phyloP scores from a whole-genome alignment of 1,140 invertebrate species.

The Trypoxylus dichotomus region DNA sequence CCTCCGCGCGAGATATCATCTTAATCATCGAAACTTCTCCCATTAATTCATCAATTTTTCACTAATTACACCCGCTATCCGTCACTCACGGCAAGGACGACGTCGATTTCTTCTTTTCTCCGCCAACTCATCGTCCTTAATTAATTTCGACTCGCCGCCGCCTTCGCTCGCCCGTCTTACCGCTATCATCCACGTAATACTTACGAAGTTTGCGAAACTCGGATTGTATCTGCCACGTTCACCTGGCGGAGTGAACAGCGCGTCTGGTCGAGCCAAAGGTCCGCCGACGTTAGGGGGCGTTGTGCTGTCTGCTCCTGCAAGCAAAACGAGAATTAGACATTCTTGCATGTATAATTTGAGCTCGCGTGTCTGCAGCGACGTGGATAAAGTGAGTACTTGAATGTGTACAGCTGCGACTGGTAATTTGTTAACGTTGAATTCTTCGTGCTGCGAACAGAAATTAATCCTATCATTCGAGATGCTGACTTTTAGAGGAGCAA shows the following conservation, averaged over 20 bases:
- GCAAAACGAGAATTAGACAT: neutral
- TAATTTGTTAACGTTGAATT: too few relatives aligned
- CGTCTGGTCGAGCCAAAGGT: slow-evolving; percentile 49
- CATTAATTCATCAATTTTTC: slow-evolving; percentile 22
- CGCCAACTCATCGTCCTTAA: neutral
- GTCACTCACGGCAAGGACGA: neutral
- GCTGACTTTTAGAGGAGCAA: too few relatives aligned
- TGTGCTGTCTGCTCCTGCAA: slow-evolving; percentile 38
- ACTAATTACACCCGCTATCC: neutral
- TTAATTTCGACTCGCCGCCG: neutral
- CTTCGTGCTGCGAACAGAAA: too few relatives aligned
- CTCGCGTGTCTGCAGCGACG: too few relatives aligned
- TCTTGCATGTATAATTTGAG: neutral
- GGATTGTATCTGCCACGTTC: slow-evolving; percentile 39
- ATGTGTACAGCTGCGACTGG: too few relatives aligned
- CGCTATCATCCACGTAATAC: slow-evolving; percentile 32
- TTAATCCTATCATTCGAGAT: too few relatives aligned
- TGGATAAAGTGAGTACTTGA: too few relatives aligned
- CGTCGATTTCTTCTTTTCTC: neutral
- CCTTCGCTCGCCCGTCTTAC: neutral
- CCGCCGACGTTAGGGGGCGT: slow-evolving; percentile 43
- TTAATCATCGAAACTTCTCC: neutral
- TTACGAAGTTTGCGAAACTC: slow-evolving; percentile 47
- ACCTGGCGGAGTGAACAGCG: slow-evolving; percentile 50
- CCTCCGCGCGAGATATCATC: neutral